These are phyloP conservation scores for Esperia sulphurella DNA, from an alignment of 2,888 invertebrate genomes.

Conservation along the genomic window DNA sequence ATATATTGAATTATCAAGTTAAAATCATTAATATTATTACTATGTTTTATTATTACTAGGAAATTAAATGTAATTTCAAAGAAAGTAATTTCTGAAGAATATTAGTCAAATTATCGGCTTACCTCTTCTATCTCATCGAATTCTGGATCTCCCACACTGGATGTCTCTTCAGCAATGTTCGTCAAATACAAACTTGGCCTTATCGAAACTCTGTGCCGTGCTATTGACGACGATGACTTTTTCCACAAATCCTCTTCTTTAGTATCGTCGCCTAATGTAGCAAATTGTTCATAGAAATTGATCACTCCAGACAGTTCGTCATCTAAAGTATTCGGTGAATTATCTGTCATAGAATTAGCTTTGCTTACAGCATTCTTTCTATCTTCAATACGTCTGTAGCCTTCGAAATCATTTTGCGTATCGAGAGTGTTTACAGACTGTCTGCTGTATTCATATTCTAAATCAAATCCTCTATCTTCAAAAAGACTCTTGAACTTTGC, in stretches of 20 bases:
- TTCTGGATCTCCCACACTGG: constrained; percentile 28
- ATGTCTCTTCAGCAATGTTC: constrained; percentile 63
- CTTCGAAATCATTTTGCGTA: constrained; percentile 35
- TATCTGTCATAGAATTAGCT: constrained; percentile 21
- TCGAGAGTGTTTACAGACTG: constrained; percentile 34
- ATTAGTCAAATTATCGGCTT: constrained; percentile 22
- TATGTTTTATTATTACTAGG: no score
- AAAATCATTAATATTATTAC: no score
- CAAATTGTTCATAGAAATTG: constrained; percentile 72
- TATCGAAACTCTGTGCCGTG: constrained; percentile 57
- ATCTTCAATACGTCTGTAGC: constrained; percentile 44
- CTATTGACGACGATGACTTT: constrained; percentile 32
- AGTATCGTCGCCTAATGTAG: constrained; percentile 46
- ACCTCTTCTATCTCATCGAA: constrained; percentile 57
- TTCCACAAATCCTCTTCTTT: constrained; percentile 43
- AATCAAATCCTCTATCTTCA: constrained; percentile 67
- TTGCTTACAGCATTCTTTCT: constrained; percentile 28
- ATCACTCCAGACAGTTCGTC: constrained; percentile 47
- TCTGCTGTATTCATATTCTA: constrained; percentile 56
- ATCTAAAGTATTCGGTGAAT: constrained; percentile 26
- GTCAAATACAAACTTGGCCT: constrained; percentile 64
- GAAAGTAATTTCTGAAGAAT: no score
- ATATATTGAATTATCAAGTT: no score
- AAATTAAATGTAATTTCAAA: no score
- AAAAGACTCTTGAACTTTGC: constrained; percentile 60